Base-by-base conservation (phyloP, 2,888 invertebrate genomes). In the Pyralis farinalis region DNA sequence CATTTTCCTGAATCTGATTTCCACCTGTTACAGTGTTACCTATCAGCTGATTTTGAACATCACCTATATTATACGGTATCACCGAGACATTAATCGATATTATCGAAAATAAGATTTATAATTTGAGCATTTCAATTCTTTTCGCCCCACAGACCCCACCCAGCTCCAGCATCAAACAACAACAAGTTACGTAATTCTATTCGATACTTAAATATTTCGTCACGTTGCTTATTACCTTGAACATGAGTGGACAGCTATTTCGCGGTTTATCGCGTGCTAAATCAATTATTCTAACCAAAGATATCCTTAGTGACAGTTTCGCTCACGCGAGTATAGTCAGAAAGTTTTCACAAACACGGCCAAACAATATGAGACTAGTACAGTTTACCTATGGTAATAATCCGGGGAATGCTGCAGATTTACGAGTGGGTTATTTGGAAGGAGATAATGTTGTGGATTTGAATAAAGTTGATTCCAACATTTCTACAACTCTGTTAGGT, bases 391-490 rank as follows among this genome's bases (percentile, higher is more conserved):
- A 73, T 22, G 63, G 62, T n/a, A 48, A 91, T 52, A 86, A 88
- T 31, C 92, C 93, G 0, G 86, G 87, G 90, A 1, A 85, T 91
- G 39, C 91, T 92, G n/a, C 84, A 94, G 27, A 28, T 33, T 4
- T 37, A 9, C 10, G 37, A 22, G 37, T 37, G n/a, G 96, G 95
- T 1, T 93, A 91, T 49, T 83, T 94, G 21, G 87, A 92, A 1
- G 88, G 90, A 8, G 85, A 92, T 37, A 92, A 92, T 12, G 92
- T 93, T 4, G 92, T 93, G 1, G 94, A 93, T 52, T 90, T 96
- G 50, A 91, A 93, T 47, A 92, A 93, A 53, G 80, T 92, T 1
- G 83, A 89, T 20, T 50, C 66, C 0, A 56, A 63, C 5, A 60
- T 90, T 4, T 77, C 90, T 1, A 53, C 52, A 3, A 88, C 87